These are phyloP conservation scores for Actinopyga echinites DNA, from an alignment of 53 echinoderm and acorn worm genomes.

Conservation along the genomic window DNA sequence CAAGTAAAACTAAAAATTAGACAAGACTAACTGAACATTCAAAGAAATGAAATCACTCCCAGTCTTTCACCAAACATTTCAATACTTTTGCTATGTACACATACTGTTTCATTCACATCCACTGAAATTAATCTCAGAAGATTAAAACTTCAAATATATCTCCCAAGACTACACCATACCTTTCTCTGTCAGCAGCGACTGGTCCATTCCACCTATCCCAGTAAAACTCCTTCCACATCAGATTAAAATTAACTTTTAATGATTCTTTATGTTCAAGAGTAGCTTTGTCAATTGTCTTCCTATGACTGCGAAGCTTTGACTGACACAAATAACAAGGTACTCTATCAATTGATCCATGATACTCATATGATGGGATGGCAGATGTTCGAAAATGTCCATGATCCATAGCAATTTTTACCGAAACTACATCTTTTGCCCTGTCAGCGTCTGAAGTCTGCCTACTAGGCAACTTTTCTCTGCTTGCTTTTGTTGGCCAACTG, in stretches of 20 bases:
- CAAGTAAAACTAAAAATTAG: too few species aligned
- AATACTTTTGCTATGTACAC: too few species aligned
- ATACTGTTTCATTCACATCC: too few species aligned
- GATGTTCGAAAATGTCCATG: background rate
- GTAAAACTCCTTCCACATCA: conserved; percentile 15
- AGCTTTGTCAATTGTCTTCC: background rate
- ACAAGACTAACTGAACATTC: too few species aligned
- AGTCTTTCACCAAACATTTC: too few species aligned
- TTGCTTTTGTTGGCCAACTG: too few species aligned
- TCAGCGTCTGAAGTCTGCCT: background rate
- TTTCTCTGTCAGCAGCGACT: background rate
- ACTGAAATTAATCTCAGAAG: too few species aligned
- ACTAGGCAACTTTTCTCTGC: background rate
- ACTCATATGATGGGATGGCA: background rate
- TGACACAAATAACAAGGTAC: background rate
- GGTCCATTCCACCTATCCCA: background rate
- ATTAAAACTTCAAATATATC: too few species aligned
- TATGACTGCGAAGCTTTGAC: background rate
- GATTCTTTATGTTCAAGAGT: background rate
- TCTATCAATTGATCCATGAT: background rate
- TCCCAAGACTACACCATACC: too few species aligned
- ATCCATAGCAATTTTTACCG: background rate
- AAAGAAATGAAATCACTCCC: too few species aligned
- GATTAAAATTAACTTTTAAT: background rate
- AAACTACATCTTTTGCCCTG: background rate